Conservation (phyloP, 2,797 vertebrate species). For the Enteromius unitaeniatus region DNA sequence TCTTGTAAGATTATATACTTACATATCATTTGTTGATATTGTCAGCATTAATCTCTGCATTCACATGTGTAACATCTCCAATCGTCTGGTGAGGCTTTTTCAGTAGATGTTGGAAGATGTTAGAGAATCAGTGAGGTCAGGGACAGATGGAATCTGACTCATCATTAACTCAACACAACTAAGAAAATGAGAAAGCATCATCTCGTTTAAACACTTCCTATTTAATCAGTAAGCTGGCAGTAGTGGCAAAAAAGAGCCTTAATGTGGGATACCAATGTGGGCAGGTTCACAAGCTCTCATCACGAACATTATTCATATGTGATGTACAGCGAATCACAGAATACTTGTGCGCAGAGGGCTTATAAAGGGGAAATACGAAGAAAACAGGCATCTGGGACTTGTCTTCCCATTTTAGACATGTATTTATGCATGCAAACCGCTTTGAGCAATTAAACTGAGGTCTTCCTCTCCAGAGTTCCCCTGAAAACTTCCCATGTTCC, state of each 20-base stretch:
- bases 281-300: background rate
- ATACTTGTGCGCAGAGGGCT: background rate
- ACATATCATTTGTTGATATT: background rate
- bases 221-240: background rate
- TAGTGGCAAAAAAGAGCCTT: background rate
- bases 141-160: background rate
- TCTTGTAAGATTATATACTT: background rate
- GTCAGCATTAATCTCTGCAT: background rate
- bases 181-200: background rate
- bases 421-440: slow-evolving; percentile 53
- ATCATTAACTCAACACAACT: background rate
- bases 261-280: background rate
- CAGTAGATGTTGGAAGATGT: background rate
- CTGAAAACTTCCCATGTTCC: slow-evolving; percentile 45
- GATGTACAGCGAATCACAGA: slow-evolving; percentile 1
- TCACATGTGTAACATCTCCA: background rate
- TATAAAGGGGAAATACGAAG: slow-evolving; percentile 3
- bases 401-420: slow-evolving; percentile 18
- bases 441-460: slow-evolving; percentile 59
- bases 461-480: slow-evolving; percentile 48
- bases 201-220: background rate
- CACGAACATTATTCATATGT: slow-evolving; percentile 3
- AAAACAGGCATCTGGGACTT: slow-evolving; percentile 45
- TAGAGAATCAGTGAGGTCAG: background rate
- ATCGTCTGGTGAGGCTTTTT: background rate